These are phyloP conservation scores for Myioborus miniatus DNA, from an alignment of 2,797 vertebrate genomes.

Conservation along the genomic window DNA sequence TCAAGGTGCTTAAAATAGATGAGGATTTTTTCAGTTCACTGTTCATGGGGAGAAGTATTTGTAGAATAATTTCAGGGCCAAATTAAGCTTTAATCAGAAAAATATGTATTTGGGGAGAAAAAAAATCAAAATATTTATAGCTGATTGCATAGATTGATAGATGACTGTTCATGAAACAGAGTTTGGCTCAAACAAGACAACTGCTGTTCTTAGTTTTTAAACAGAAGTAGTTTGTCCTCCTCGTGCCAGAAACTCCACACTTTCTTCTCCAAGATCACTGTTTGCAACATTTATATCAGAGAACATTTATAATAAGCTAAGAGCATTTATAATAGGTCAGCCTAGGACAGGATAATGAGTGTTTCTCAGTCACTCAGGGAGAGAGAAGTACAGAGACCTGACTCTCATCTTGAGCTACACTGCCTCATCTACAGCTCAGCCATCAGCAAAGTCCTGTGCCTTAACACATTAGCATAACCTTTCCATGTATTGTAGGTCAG, in stretches of 20 bases:
- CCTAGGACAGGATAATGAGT: slow-evolving; percentile 52
- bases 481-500: slow-evolving; percentile 42
- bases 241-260: not conserved
- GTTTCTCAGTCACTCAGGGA: slow-evolving; percentile 42
- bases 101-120: not conserved
- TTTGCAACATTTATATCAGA: slow-evolving; percentile 1
- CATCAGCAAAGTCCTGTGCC: slow-evolving; percentile 49
- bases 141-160: not conserved
- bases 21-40: not conserved
- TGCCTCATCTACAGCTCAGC: slow-evolving; percentile 26
- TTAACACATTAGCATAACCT: slow-evolving; percentile 62
- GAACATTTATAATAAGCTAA: slow-evolving; percentile 51
- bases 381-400: slow-evolving; percentile 17
- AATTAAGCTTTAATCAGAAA: not conserved
- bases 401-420: not conserved
- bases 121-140: not conserved
- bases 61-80: not conserved
- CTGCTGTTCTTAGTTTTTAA: not conserved
- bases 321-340: slow-evolving; percentile 31
- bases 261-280: slow-evolving; percentile 23
- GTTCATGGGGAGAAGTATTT: not conserved
- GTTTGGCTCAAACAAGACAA: not conserved
- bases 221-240: not conserved
- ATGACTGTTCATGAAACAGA: not conserved
- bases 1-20: slow-evolving; percentile 33